A percentile compares a stretch with the other conserved stretches of the same genome.
Conservation (phyloP, 2,888 invertebrate species). For the Eupsilia transversa region DNA sequence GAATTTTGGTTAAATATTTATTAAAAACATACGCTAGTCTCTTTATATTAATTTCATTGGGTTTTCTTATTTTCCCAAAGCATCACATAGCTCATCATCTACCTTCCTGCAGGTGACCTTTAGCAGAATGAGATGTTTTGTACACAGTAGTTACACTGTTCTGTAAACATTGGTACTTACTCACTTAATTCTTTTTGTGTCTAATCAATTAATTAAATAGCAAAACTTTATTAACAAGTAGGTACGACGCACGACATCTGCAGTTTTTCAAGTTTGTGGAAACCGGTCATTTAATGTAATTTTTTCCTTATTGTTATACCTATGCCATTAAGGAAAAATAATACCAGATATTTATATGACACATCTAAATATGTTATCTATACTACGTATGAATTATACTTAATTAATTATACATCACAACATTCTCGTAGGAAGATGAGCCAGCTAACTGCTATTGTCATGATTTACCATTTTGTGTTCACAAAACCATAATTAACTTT, state of each 20-base stretch:
- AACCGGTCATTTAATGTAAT: constrained; percentile 16
- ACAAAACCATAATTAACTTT: constrained; percentile 61
- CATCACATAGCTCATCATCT: neutral
- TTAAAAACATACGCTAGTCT: neutral
- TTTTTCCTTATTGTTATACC: constrained; percentile 9
- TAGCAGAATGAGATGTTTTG: neutral
- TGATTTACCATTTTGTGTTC: constrained; percentile 53
- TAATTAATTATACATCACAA: neutral
- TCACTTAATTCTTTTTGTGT: neutral
- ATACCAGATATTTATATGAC: constrained; percentile 2
- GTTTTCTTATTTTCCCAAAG: neutral
- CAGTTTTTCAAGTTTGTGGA: neutral
- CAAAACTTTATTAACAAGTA: constrained; percentile 15
- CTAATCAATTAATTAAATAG: neutral
- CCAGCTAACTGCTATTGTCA: neutral
- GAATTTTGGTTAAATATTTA: neutral
- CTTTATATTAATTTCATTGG: neutral
- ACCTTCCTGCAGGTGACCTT: neutral
- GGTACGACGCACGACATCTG: neutral
- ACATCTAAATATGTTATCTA: neutral
- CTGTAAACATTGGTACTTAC: neutral
- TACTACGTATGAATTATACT: constrained; percentile 1
- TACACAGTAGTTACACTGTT: neutral
- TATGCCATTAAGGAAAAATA: constrained; percentile 20
- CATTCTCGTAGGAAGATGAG: constrained; percentile 10